Percentiles rank a stretch among this genome's conserved stretches.
phyloP scores from a whole-genome alignment of 2,113 vertebrate species.

The Macrotis lagotis region DNA sequence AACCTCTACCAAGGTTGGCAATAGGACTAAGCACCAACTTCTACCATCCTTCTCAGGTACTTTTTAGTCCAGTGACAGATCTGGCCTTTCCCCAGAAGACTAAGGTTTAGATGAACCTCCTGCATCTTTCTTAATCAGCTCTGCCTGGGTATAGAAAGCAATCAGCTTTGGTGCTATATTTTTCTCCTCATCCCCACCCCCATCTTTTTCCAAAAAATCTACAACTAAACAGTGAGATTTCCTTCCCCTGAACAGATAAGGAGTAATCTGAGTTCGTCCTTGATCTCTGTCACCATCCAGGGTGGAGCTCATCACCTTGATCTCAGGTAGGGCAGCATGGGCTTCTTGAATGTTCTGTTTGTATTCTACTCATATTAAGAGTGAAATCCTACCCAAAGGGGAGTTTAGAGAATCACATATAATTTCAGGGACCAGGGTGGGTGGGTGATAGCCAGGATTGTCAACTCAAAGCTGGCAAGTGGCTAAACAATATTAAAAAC shows the following conservation, averaged over 20 bases:
- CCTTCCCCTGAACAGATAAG: constrained; percentile 81
- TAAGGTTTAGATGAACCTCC: background rate
- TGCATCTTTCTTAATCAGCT: background rate
- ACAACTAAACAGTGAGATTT: background rate
- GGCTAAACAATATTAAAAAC: background rate
- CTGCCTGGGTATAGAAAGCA: background rate
- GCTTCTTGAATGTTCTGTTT: background rate
- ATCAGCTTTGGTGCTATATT: fast-evolving
- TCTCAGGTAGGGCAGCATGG: constrained; percentile 87
- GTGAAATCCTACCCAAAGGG: background rate
- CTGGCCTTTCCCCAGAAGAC: background rate
- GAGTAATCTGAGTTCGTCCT: constrained; percentile 85
- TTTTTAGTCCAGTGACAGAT: background rate
- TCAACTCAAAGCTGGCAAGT: background rate
- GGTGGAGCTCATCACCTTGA: constrained; percentile 94
- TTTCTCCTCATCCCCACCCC: fast-evolving
- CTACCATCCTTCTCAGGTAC: background rate
- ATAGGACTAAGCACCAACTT: background rate
- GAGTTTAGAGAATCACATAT: background rate
- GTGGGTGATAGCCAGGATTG: background rate
- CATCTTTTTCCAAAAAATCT: background rate
- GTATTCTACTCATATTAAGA: background rate
- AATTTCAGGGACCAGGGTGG: background rate
- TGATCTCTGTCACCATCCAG: constrained; percentile 87
- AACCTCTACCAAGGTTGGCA: background rate